Base-by-base conservation (phyloP, 2,888 invertebrate species). In the Lagria hirta region DNA sequence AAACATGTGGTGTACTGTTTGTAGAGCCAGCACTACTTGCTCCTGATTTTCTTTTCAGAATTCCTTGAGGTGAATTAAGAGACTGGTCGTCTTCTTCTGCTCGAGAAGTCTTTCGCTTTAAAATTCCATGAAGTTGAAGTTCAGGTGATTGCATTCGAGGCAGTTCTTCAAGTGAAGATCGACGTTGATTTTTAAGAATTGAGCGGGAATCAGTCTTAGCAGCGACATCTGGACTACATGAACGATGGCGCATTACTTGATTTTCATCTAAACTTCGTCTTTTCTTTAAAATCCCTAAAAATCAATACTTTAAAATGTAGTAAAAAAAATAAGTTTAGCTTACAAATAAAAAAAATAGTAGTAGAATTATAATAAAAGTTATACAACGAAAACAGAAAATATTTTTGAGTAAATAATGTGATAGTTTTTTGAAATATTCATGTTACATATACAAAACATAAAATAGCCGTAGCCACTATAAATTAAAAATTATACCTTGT, bases 271-370 rank as follows among this genome's bases (percentile, higher is more conserved):
- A 74, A 62, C 89, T 89, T 41, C 87, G 81, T 17, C 88, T 82
- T 72, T 89, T 90, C 70, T 89, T 90, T 51, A 88, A 74, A 63
- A 89, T 90, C n/a, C n/a, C n/a, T n/a, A n/a, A n/a, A n/a, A n/a
- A n/a, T n/a, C n/a, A n/a, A n/a, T n/a, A n/a, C n/a, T n/a, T n/a
- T n/a, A n/a, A n/a, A n/a, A n/a, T n/a, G n/a, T n/a, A n/a, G n/a
- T n/a, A n/a, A n/a, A n/a, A n/a, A n/a, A n/a, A n/a, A n/a, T n/a
- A n/a, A n/a, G n/a, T n/a, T n/a, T n/a, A n/a, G n/a, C n/a, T n/a
- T n/a, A n/a, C n/a, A n/a, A n/a, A n/a, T n/a, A n/a, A n/a, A n/a
- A n/a, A n/a, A n/a, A n/a, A n/a, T n/a, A n/a, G n/a, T n/a, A n/a
- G n/a, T n/a, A n/a, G n/a, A n/a, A n/a, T n/a, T n/a, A n/a, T n/a